phyloP scores from a whole-genome alignment of 2,113 vertebrate species.

The Scopus umbretta region DNA sequence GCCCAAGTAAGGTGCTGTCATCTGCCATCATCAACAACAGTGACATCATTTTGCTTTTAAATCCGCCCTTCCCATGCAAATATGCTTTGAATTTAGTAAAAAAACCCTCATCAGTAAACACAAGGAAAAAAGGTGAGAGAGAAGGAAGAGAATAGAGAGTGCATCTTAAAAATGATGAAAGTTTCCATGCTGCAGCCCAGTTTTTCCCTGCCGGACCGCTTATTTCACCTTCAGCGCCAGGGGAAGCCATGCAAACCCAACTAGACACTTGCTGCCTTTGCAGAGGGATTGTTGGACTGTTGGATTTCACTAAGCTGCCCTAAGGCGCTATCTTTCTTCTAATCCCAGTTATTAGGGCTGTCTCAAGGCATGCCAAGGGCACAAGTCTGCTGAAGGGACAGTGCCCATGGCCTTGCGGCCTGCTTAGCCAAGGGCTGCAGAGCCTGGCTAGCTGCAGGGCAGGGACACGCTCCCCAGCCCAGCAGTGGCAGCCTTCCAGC shows the following conservation, averaged over 20 bases:
- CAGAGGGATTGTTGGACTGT: background rate
- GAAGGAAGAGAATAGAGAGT: background rate
- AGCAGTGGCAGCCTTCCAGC: accelerated
- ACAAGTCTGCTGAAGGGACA: background rate
- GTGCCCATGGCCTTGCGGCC: too few species aligned
- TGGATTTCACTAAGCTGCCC: slow-evolving; percentile 4
- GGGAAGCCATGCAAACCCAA: background rate
- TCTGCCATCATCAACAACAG: background rate
- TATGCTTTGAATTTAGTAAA: background rate
- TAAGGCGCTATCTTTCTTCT: background rate
- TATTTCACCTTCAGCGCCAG: background rate
- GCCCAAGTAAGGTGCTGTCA: background rate
- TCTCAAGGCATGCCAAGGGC: background rate
- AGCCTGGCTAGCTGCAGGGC: background rate
- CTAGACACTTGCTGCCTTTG: background rate
- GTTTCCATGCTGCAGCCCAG: background rate
- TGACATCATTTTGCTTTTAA: background rate
- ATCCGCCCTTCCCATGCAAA: background rate
- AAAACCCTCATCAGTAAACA: background rate
- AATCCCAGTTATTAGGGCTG: background rate
- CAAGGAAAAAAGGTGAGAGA: background rate
- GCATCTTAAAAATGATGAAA: background rate
- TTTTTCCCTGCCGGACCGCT: background rate
- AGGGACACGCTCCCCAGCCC: accelerated
- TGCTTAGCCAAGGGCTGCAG: accelerated